phyloP scores from a whole-genome alignment of 2,797 vertebrate genomes.

The Distichodus sexfasciatus region DNA sequence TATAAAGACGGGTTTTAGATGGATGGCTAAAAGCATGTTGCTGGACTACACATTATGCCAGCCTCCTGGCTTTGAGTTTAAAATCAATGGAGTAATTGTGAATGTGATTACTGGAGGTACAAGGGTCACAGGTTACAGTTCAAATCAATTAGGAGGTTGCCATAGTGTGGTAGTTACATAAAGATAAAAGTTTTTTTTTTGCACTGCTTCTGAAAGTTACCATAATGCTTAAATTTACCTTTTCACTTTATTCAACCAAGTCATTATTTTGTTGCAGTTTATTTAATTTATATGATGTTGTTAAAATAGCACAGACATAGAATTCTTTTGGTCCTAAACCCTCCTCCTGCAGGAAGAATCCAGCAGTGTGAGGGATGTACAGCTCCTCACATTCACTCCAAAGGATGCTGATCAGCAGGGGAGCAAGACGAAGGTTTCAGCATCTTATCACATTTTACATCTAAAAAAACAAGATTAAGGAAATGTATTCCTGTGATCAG shows the following conservation, averaged over 20 bases:
- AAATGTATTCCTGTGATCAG: constrained; percentile 36
- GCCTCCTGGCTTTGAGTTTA: no score
- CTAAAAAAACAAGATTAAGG: constrained; percentile 30
- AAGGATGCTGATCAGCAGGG: constrained; percentile 29
- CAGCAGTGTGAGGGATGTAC: neutral
- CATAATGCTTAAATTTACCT: no score
- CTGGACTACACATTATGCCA: no score
- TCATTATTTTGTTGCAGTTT: neutral
- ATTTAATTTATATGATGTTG: neutral
- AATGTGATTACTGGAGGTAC: no score
- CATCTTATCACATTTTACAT: constrained; percentile 9
- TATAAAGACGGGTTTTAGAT: no score
- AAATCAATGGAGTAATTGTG: constrained; percentile 4
- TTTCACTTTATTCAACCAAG: no score
- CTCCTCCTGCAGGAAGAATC: neutral
- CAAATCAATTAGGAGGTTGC: no score
- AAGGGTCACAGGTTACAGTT: no score
- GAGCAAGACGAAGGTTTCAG: constrained; percentile 11
- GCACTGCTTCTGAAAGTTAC: no score
- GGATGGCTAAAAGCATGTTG: no score
- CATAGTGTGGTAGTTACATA: no score
- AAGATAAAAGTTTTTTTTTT: no score
- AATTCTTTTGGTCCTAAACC: neutral
- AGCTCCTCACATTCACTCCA: neutral
- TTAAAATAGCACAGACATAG: neutral